Evolutionary conservation across 2,113 vertebrate species (phyloP).

Genomic region (Tichodroma muraria): DNA sequence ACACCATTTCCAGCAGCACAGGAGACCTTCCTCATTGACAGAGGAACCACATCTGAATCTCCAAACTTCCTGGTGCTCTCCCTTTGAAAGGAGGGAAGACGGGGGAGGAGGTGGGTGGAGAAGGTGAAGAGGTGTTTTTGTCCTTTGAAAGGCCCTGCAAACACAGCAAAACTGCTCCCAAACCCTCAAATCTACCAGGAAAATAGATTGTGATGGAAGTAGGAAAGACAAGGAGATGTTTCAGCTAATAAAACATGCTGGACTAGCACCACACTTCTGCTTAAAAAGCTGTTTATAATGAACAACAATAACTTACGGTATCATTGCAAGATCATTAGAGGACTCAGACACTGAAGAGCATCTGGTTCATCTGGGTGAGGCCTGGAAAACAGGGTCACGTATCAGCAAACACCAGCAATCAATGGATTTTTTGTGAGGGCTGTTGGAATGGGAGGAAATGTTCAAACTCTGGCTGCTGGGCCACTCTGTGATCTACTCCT

Average conservation of each 20-base stretch:
- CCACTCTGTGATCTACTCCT: background rate
- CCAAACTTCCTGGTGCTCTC: conserved; percentile 18
- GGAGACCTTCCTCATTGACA: background rate
- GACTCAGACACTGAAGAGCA: background rate
- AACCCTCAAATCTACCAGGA: background rate
- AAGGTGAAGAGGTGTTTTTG: background rate
- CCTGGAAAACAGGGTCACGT: background rate
- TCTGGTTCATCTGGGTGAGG: background rate
- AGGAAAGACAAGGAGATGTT: background rate
- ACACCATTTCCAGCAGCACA: background rate
- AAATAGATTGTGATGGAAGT: background rate
- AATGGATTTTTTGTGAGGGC: background rate
- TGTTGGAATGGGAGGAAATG: background rate
- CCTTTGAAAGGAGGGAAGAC: background rate
- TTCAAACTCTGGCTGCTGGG: background rate
- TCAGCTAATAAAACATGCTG: background rate
- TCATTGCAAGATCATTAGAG: background rate
- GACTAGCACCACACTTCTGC: background rate
- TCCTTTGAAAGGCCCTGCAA: background rate
- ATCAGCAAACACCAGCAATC: background rate
- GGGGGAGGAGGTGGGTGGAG: background rate
- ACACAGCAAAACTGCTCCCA: background rate
- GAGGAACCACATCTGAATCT: background rate
- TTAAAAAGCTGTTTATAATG: background rate
- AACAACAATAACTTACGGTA: background rate